Percentiles rank a stretch among this genome's conserved stretches.
These are phyloP conservation scores for Drosophila mercatorum DNA, from an alignment of 2,888 invertebrate genomes.

Conservation along the genomic window DNA sequence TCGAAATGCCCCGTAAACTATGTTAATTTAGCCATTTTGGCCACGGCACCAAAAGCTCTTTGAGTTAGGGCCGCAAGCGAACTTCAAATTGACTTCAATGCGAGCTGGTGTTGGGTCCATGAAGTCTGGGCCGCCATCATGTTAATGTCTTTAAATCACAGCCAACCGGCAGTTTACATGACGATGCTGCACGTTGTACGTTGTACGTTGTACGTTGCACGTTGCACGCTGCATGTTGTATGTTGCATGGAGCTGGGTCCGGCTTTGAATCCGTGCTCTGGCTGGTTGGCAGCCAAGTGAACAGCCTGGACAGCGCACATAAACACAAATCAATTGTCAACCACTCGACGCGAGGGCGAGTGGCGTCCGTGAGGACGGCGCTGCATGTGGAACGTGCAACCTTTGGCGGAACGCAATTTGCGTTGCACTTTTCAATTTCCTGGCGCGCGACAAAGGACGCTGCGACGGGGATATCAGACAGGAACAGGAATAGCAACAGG, in stretches of 20 bases:
- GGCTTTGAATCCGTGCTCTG: constrained; percentile 12
- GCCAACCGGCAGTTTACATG: constrained; percentile 73
- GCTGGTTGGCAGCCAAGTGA: constrained; percentile 27
- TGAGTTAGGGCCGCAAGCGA: not conserved
- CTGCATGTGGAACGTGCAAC: constrained; percentile 29
- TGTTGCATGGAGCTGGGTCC: constrained; percentile 5
- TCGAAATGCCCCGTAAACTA: not conserved
- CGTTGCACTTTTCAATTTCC: constrained; percentile 79
- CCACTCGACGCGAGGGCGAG: constrained; percentile 62
- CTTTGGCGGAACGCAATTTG: constrained; percentile 74
- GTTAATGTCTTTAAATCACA: constrained; percentile 77
- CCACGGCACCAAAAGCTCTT: not conserved
- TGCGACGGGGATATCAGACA: constrained; percentile 17
- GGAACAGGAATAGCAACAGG: constrained; percentile 29
- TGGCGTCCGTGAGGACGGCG: constrained; percentile 39
- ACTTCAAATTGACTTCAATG: constrained; percentile 44
- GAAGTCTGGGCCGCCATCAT: constrained; percentile 25
- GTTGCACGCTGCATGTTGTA: not conserved
- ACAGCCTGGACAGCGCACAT: constrained; percentile 54
- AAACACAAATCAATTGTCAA: constrained; percentile 79
- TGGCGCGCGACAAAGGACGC: constrained; percentile 51
- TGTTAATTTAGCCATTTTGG: not conserved
- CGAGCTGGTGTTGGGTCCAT: constrained; percentile 3
- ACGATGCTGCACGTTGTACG: constrained; percentile 6
- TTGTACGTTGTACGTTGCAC: not conserved